Conservation (phyloP, 92 coral and sea anemone species). For the Palythoa caribaeorum region DNA sequence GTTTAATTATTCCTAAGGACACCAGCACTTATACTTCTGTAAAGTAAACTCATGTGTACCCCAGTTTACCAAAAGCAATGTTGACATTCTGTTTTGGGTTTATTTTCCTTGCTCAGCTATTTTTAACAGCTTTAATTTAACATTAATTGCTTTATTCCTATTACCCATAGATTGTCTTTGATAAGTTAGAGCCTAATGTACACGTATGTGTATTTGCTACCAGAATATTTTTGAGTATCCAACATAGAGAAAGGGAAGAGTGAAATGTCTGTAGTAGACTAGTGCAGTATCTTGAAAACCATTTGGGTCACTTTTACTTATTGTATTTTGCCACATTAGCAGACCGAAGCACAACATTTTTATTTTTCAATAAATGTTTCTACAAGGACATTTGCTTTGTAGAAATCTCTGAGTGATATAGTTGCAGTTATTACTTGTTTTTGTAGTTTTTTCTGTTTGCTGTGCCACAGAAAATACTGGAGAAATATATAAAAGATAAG, state of each 20-base stretch:
- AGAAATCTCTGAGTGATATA: too few species aligned
- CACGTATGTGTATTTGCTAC: too few species aligned
- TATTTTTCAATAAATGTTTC: neutral
- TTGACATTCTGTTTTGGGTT: neutral
- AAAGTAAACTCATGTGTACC: neutral
- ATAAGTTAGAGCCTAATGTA: too few species aligned
- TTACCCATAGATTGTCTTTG: too few species aligned
- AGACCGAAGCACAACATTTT: neutral
- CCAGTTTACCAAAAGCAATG: neutral
- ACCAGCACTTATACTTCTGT: neutral
- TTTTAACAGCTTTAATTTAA: neutral
- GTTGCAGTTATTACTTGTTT: too few species aligned
- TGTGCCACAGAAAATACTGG: too few species aligned
- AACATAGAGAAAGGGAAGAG: constrained; percentile 16
- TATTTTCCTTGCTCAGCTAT: constrained; percentile 3
- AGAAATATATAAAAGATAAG: too few species aligned
- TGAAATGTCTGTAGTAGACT: neutral
- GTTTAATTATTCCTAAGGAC: neutral
- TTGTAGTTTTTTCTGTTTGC: too few species aligned
- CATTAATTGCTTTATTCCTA: too few species aligned
- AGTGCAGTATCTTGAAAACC: constrained; percentile 8
- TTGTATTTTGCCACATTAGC: neutral
- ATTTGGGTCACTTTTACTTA: neutral
- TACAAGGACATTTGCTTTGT: neutral
- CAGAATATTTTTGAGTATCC: neutral